Evolutionary conservation across 2,113 vertebrate species (phyloP).

Genomic region (Sinocyclocheilus anophthalmus): DNA sequence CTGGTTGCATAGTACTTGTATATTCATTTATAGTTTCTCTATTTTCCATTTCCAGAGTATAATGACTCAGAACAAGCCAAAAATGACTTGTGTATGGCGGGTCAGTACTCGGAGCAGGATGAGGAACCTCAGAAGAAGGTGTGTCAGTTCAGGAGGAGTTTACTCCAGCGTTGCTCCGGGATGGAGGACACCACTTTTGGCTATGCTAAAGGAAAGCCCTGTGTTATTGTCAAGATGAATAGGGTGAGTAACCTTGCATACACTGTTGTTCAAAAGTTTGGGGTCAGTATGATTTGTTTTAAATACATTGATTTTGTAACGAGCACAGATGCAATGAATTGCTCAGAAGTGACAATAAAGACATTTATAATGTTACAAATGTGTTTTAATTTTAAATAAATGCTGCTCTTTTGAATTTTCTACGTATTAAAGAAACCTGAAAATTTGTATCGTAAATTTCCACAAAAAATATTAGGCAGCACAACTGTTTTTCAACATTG

Average conservation of each 20-base stretch:
- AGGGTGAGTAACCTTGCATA: slow-evolving; percentile 76
- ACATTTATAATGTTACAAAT: too few relatives aligned
- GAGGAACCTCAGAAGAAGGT: slow-evolving; percentile 70
- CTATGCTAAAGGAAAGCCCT: slow-evolving; percentile 86
- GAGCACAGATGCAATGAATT: too few relatives aligned
- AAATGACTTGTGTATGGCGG: slow-evolving; percentile 75
- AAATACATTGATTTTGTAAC: too few relatives aligned
- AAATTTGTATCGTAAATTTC: too few relatives aligned
- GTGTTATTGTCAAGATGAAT: slow-evolving; percentile 94
- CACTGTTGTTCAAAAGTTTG: neutral
- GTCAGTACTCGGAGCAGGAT: slow-evolving; percentile 76
- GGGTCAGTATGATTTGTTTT: neutral
- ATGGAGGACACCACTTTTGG: slow-evolving; percentile 81
- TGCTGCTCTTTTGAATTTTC: neutral
- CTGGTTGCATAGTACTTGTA: neutral
- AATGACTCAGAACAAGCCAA: slow-evolving; percentile 80
- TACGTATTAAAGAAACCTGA: too few relatives aligned
- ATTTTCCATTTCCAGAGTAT: slow-evolving; percentile 69
- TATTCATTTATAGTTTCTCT: neutral
- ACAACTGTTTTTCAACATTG: neutral
- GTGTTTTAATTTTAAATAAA: too few relatives aligned
- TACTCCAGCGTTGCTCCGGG: slow-evolving; percentile 84
- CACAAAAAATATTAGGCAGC: neutral
- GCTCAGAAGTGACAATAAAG: too few relatives aligned
- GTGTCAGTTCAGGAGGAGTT: slow-evolving; percentile 82